Percentiles rank a stretch among this genome's conserved stretches.
Evolutionary conservation across 2,797 vertebrate species (phyloP).

Genomic region (Anguilla obscura): DNA sequence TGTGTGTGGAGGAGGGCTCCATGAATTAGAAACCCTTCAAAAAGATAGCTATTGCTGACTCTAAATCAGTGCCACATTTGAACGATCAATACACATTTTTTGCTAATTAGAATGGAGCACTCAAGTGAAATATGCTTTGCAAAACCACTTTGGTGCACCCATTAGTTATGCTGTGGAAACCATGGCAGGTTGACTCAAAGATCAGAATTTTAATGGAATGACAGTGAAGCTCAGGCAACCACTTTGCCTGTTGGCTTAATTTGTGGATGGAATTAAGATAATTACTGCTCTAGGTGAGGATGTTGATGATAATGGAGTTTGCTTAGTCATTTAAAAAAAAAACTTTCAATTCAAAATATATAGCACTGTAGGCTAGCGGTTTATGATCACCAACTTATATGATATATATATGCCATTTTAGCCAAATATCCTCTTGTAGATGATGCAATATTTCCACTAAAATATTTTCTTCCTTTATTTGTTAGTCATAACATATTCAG

Average conservation of each 20-base stretch:
- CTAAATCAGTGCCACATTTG: neutral
- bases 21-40: too few species aligned
- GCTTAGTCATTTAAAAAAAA: conserved; percentile 12
- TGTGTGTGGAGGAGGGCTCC: too few species aligned
- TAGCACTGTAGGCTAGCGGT: neutral
- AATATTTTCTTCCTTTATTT: neutral
- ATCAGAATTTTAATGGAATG: neutral
- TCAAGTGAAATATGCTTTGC: neutral
- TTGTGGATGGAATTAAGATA: conserved; percentile 17
- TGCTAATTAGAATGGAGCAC: neutral
- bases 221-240: conserved; percentile 1
- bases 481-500: conserved; percentile 5
- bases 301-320: neutral
- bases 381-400: neutral
- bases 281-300: neutral
- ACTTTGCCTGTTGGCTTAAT: neutral
- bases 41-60: too few species aligned
- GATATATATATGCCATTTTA: neutral
- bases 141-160: neutral
- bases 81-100: neutral
- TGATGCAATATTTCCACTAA: neutral
- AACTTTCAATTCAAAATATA: conserved; percentile 15
- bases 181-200: neutral
- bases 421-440: neutral
- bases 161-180: neutral